Evolutionary conservation across 1,140 invertebrate genomes (phyloP), one percentile per base, ranked within the genome.

Genomic region (Drosophila ficusphila): DNA sequence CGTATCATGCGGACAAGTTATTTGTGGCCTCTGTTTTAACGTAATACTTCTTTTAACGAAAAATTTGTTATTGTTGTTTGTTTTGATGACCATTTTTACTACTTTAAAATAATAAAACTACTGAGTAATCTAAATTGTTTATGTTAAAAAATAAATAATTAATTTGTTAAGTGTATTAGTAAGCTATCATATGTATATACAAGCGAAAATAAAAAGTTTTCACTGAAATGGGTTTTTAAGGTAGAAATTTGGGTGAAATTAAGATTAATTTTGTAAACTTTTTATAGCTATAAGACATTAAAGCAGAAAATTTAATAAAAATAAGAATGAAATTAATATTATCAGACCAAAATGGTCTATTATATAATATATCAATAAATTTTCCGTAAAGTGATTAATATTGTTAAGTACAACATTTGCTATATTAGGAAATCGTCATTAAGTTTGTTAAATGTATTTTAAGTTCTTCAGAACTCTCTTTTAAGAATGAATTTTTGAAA

Each of bases 181-280:
- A 41, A 31, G 34, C 34, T 61, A 41, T 23, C 9, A 11, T 23
- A 60, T 60, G 16, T 23, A 60, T 60, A 23, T 29, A 61, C 57
- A 41, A 31, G 57, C 53, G 6, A 11, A 58, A 42, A 12, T 23
- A 1, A 33, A 44, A 19, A 21, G 2, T n/a, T 21, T 8, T 3
- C 39, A 34, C 47, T 53, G 54, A 57, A 57, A 53, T 53, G 54
- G 54, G 47, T 16, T 53, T 53, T 57, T 6, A n/a, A 18, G 11
- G 14, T 12, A 4, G 19, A 12, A 3, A 18, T 49, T 18, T n/a
- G 5, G 9, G 4, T n/a, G n/a, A 14, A 7, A 3, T 46, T 18
- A n/a, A 8, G 6, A 21, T 14, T n/a, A 5, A 6, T 5, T 4
- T 8, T 9, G n/a, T n/a, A n/a, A n/a, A n/a, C n/a, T n/a, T n/a